Percentiles rank a stretch among this genome's conserved stretches.
Evolutionary conservation across 2,113 vertebrate species (phyloP).

Genomic region (Apeltes quadracus): DNA sequence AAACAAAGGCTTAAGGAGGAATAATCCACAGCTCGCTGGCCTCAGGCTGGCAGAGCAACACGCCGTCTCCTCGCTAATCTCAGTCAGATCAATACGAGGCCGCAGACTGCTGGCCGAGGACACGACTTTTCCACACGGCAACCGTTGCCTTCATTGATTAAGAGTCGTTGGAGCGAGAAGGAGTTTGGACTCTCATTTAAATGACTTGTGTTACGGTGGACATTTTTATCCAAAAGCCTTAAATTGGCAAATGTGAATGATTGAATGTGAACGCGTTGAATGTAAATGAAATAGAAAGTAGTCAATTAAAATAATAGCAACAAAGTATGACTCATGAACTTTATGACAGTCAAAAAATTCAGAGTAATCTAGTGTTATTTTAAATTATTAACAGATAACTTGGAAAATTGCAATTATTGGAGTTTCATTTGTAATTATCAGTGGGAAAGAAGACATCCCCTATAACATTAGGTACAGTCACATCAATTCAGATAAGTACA

Average conservation of each 20-base stretch:
- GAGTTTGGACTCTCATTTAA: constrained; percentile 7
- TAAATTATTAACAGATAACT: neutral
- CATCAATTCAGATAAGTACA: neutral
- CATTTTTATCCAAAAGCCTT: neutral
- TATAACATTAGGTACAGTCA: neutral
- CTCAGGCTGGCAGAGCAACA: constrained; percentile 16
- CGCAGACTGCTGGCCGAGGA: constrained; percentile 3
- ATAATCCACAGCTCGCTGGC: constrained; percentile 15
- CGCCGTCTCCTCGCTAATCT: constrained; percentile 5
- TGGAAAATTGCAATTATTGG: neutral
- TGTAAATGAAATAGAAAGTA: neutral
- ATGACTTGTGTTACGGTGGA: neutral
- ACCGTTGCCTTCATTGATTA: constrained; percentile 4
- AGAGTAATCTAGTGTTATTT: neutral
- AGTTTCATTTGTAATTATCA: neutral
- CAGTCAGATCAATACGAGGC: constrained; percentile 33
- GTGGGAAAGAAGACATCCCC: neutral
- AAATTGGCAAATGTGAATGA: neutral
- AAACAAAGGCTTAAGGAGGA: constrained; percentile 18
- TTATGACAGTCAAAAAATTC: neutral
- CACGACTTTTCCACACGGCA: constrained; percentile 2
- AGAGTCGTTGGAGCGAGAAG: constrained; percentile 3
- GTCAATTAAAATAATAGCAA: constrained; percentile 1
- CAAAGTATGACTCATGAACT: neutral
- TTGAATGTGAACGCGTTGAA: neutral